phyloP scores from a whole-genome alignment of 2,113 vertebrate genomes.

The Rhea americana region DNA sequence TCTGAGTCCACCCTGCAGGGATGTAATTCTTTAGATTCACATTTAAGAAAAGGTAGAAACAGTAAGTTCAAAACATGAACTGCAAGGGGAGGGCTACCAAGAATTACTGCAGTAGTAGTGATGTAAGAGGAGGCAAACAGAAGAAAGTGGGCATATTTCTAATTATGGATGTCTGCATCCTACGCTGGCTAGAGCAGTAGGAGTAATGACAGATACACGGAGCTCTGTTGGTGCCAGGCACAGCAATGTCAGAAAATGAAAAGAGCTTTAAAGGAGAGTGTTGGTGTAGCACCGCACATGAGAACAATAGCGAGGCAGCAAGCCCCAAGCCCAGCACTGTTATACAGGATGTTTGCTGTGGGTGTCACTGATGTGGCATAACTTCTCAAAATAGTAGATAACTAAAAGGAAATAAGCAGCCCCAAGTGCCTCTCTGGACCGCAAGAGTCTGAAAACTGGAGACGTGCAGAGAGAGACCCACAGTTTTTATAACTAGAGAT shows the following conservation, averaged over 20 bases:
- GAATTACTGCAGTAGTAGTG: neutral
- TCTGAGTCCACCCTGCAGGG: neutral
- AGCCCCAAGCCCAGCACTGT: neutral
- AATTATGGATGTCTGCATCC: neutral
- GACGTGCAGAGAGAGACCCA: rapidly evolving
- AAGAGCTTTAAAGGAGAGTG: neutral
- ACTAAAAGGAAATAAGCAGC: neutral
- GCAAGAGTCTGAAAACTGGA: neutral
- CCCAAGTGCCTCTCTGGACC: neutral
- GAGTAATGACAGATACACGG: neutral
- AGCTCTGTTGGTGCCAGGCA: neutral
- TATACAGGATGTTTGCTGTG: neutral
- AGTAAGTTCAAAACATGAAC: neutral
- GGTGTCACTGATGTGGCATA: neutral
- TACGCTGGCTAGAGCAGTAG: too few species aligned
- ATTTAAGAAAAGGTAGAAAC: neutral
- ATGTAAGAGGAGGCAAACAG: neutral
- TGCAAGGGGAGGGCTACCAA: neutral
- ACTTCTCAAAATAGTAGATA: neutral
- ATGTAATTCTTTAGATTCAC: neutral
- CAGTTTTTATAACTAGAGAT: neutral
- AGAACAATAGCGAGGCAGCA: rapidly evolving
- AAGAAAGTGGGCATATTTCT: neutral
- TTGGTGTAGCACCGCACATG: neutral
- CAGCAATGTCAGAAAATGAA: neutral